A percentile compares a stretch with the other conserved stretches of the same genome.
Evolutionary conservation across 2,113 vertebrate species (phyloP).

Genomic region (Cavia porcellus): DNA sequence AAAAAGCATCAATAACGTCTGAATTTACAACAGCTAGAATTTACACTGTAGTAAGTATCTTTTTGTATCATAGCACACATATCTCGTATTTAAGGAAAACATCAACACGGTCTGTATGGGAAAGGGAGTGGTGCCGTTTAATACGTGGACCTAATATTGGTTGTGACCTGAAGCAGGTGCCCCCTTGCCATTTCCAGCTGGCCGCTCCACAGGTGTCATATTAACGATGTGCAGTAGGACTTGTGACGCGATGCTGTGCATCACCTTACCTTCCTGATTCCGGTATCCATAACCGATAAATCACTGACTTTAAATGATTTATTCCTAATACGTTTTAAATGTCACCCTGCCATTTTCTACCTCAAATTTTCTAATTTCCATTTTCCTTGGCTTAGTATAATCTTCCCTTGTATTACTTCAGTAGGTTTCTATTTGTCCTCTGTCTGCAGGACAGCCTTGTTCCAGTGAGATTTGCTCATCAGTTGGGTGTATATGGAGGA

Average conservation of each 20-base stretch:
- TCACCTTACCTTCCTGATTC: neutral
- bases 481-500: neutral
- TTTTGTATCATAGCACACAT: neutral
- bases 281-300: neutral
- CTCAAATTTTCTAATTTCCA: neutral
- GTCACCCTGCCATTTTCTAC: neutral
- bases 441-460: neutral
- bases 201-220: neutral
- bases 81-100: neutral
- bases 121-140: neutral
- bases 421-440: neutral
- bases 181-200: neutral
- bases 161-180: neutral
- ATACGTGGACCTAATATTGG: neutral
- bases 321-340: neutral
- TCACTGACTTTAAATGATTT: constrained; percentile 12
- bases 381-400: neutral
- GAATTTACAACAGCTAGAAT: neutral
- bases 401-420: constrained; percentile 16
- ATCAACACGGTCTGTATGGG: neutral
- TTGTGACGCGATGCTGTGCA: neutral
- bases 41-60: neutral
- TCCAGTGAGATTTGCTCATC: neutral
- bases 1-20: neutral
- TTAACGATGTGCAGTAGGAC: neutral